Conservation (phyloP, 2,113 vertebrate species). For the Otus sunia region DNA sequence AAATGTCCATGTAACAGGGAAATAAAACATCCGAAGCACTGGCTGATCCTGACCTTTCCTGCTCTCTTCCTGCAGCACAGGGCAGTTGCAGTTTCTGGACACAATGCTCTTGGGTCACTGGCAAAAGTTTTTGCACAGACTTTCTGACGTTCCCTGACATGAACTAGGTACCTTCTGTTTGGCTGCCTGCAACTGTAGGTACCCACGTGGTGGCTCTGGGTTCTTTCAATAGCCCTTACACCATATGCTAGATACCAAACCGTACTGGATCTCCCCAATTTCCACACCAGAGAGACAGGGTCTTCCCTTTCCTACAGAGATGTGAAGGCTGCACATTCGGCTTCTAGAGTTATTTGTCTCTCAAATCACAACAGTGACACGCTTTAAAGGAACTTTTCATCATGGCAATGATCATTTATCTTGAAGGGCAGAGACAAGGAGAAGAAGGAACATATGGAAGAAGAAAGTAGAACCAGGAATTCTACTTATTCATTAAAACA, state of each 20-base stretch:
- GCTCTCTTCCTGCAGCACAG: background rate
- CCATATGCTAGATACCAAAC: background rate
- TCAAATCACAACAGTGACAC: background rate
- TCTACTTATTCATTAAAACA: background rate
- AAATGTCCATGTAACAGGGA: no score
- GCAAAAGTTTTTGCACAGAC: background rate
- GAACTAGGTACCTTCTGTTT: background rate
- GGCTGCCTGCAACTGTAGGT: background rate
- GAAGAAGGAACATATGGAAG: background rate
- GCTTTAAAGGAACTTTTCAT: background rate
- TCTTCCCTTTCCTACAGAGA: background rate
- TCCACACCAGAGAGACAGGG: background rate
- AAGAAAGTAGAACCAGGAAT: background rate
- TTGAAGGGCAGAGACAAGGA: background rate
- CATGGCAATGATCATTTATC: background rate
- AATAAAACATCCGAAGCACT: background rate
- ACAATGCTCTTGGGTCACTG: background rate
- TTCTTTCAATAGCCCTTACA: background rate
- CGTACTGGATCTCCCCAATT: background rate
- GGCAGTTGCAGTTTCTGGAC: background rate
- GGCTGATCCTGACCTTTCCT: background rate
- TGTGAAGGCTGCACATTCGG: background rate
- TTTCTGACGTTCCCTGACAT: background rate
- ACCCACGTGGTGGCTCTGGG: background rate
- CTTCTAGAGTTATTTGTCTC: background rate